These are phyloP conservation scores for Tragopan temminckii DNA, from an alignment of 2,797 vertebrate genomes.

Conservation along the genomic window DNA sequence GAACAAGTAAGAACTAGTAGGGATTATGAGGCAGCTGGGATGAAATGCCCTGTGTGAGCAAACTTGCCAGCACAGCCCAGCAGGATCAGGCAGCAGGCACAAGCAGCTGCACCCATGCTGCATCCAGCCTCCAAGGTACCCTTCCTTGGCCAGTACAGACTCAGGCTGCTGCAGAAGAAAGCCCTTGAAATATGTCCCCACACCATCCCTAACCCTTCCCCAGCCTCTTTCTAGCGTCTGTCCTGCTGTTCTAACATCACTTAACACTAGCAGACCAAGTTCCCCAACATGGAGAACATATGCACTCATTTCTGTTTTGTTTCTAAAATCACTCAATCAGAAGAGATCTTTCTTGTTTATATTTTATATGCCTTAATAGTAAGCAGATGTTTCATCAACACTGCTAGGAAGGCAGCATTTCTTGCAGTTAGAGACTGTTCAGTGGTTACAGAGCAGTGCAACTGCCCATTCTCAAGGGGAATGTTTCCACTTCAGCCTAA, in stretches of 20 bases:
- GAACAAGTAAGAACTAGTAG: not conserved
- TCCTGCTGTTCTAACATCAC: not conserved
- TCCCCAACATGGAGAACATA: fast-evolving
- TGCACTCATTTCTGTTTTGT: not conserved
- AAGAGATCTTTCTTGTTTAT: not conserved
- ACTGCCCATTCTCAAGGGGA: not conserved
- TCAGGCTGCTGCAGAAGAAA: not conserved
- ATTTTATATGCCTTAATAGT: not conserved
- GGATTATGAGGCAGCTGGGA: fast-evolving
- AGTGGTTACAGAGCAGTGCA: not conserved
- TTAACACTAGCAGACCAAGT: not conserved
- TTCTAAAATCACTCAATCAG: not conserved
- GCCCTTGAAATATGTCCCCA: not conserved
- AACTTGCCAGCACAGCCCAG: fast-evolving
- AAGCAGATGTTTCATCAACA: not conserved
- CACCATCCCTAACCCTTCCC: not conserved
- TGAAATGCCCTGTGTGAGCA: fast-evolving
- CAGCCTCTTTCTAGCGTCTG: not conserved
- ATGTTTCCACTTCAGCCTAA: not conserved
- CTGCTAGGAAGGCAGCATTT: not conserved
- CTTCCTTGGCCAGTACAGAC: too few species aligned
- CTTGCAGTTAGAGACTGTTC: not conserved
- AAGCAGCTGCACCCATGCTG: not conserved
- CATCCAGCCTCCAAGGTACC: fast-evolving
- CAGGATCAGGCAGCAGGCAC: not conserved